Base-by-base conservation (phyloP, 1,140 invertebrate genomes). In the Caerostris extrusa region DNA sequence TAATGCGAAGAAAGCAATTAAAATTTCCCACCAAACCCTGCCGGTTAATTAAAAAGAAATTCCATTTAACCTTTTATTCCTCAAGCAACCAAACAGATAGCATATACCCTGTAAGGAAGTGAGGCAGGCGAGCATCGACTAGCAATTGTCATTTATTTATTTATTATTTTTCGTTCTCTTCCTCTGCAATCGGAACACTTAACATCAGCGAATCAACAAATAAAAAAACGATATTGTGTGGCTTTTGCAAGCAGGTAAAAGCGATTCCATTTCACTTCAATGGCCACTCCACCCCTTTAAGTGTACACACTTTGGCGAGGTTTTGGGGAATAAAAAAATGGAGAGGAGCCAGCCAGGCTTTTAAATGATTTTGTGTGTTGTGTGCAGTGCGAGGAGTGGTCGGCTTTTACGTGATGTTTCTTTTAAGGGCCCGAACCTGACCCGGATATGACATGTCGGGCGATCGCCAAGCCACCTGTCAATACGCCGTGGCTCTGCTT, bases 401-500 rank as follows among this genome's bases (percentile, higher is more conserved):
- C 34, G 57, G 34, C 71, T n/a, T 67, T 90, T 90, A 90, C 58
- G 58, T 91, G 90, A 91, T 91, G 90, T 83, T 91, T 91, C 90
- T 91, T 91, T 91, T 83, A 91, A 91, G 90, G 90, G 56, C 58
- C 69, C 69, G 56, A 64, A 10, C 50, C 60, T 91, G 90, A 91
- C 90, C 90, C 90, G 90, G 90, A 91, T 91, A 71, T 91, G 90
- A 91, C 90, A 91, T 81, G 90, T 91, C 90, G 90, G 90, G 56
- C 90, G 90, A 91, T 91, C 90, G 56, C 53, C 77, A 12, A 57
- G 77, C 77, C 90, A 83, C 90, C 90, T 91, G 90, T 91, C 90
- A 91, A 91, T 91, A 91, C 60, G 34, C 90, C 67, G 77, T 69
- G 71, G 64, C 4, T 56, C 81, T 14, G 3, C 50, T 83, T 53